Evolutionary conservation across 1,140 invertebrate genomes (phyloP), one percentile per base, ranked within the genome.

Genomic region (Drosophila sturtevanti): DNA sequence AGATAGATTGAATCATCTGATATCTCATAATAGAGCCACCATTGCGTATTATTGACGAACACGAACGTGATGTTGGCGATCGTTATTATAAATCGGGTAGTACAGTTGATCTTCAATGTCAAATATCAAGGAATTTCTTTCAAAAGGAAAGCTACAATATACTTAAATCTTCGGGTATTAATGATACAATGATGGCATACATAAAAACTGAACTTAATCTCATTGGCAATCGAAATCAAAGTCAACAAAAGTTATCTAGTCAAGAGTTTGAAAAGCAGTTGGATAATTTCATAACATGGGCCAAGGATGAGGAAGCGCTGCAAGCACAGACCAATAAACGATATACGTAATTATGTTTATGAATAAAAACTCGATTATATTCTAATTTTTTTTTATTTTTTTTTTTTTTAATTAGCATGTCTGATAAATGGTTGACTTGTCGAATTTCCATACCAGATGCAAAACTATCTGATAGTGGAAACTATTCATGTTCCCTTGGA

Each of bases 81-180:
- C 92, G 95, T 68, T 95, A 95, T 91, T 96, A 95, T 92, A 95
- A 95, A 92, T 94, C 94, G 14, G 95, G 95, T 18, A 95, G 95
- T 82, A 93, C 94, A n/a, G 94, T 96, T 71, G 95, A 95, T 91
- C 92, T 96, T 66, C 94, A 94, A 24, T 96, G 95, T 87, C 90
- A 93, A 67, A 91, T 92, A 59, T 94, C 94, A 0, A 72, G 91
- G 12, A 91, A 87, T 51, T 92, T 90, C 71, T 91, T 79, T 61
- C 69, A 81, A 14, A 91, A 91, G 21, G 89, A 91, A 56, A 77
- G 72, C 3, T 51, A 70, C 44, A 78, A 68, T 60, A 91, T 91
- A 58, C 66, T 89, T 27, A 91, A 90, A 51, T 75, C 91, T 6
- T 60, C 72, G 6, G 78, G 72, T 22, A 12, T 56, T 34, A 55